phyloP scores from a whole-genome alignment of 2,113 vertebrate genomes.

The Stegostoma tigrinum region DNA sequence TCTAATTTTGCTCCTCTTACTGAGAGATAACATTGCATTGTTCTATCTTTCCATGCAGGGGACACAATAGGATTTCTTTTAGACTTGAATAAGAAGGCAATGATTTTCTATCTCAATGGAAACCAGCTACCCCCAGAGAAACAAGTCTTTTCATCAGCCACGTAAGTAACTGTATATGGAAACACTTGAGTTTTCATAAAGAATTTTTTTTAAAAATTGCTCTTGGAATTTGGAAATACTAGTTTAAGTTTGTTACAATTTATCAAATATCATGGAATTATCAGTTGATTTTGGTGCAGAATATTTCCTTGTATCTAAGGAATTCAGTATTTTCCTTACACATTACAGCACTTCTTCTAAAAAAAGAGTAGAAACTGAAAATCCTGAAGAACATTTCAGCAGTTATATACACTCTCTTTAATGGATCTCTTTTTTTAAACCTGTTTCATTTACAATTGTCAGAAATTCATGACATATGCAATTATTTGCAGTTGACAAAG shows the following conservation, averaged over 20 bases:
- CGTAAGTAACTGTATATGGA: slow-evolving; percentile 62
- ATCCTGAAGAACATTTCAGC: too few species aligned
- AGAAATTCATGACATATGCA: not conserved
- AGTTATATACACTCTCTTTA: too few species aligned
- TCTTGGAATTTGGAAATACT: not conserved
- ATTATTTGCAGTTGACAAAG: not conserved
- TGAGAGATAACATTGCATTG: not conserved
- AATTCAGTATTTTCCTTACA: not conserved
- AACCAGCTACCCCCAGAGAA: slow-evolving; percentile 93
- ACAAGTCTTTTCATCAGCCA: slow-evolving; percentile 92
- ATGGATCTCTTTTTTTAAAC: not conserved
- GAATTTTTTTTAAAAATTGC: too few species aligned
- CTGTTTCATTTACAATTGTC: not conserved
- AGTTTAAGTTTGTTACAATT: not conserved
- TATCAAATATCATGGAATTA: not conserved
- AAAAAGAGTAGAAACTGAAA: too few species aligned
- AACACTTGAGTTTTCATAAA: not conserved
- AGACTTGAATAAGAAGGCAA: slow-evolving; percentile 96
- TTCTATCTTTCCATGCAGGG: slow-evolving; percentile 58
- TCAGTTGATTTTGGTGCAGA: not conserved
- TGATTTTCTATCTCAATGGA: slow-evolving; percentile 97
- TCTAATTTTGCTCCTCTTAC: not conserved
- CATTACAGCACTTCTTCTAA: not conserved
- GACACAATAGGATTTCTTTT: slow-evolving; percentile 93
- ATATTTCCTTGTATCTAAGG: not conserved